phyloP scores from a whole-genome alignment of 2,113 vertebrate genomes.

The Carassius gibelio region DNA sequence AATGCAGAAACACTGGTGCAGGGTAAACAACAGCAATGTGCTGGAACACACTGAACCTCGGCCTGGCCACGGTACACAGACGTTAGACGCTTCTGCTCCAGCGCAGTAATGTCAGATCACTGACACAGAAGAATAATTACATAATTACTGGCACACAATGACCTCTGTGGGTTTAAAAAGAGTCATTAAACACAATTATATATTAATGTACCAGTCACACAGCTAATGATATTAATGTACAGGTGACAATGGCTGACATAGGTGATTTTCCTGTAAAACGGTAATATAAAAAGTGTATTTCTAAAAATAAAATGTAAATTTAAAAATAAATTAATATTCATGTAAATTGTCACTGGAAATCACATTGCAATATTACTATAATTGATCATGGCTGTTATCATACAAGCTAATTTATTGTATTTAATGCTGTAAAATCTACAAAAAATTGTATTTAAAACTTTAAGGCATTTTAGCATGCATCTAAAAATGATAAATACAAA shows the following conservation, averaged over 20 bases:
- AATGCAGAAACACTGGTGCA: conserved; percentile 17
- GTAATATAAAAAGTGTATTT: background rate
- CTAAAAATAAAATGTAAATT: background rate
- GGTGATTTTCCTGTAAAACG: background rate
- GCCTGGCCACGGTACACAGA: background rate
- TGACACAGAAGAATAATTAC: background rate
- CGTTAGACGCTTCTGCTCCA: background rate
- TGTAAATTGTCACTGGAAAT: too few species aligned
- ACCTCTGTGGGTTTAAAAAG: background rate
- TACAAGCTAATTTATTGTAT: too few species aligned
- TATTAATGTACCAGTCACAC: background rate
- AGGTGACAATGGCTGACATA: background rate
- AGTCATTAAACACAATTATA: background rate
- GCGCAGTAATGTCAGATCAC: background rate
- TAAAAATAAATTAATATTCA: background rate
- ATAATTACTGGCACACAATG: background rate
- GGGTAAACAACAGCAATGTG: conserved; percentile 36
- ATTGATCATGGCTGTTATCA: too few species aligned
- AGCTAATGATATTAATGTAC: background rate
- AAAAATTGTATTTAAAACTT: too few species aligned
- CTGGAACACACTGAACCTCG: conserved; percentile 24
- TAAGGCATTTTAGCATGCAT: too few species aligned
- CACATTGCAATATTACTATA: too few species aligned
- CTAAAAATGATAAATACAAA: too few species aligned
- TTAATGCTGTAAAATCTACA: too few species aligned